Base-by-base conservation (phyloP, 1,140 invertebrate species). In the Drosophila melanogaster region DNA sequence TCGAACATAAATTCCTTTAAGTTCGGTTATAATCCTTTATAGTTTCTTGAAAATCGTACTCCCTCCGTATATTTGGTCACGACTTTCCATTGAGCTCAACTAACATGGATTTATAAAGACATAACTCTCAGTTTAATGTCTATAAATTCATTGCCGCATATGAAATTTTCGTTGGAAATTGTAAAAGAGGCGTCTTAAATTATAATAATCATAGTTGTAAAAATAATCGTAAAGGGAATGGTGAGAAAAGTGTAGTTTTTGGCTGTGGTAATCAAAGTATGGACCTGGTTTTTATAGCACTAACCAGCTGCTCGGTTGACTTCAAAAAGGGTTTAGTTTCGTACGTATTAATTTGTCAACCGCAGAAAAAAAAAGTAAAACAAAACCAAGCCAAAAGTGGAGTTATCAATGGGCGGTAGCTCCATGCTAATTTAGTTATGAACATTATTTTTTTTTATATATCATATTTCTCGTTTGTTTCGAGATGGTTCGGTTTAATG, bases 301-400 rank as follows among this genome's bases (percentile, higher is more conserved):
- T 77, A 47, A 77, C 61, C 77, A 85, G 35, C 19, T 60, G 56
- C 53, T 43, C 81, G 81, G 77, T 51, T n/a, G 33, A 86, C 78
- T 44, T 85, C 81, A 85, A 85, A 81, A 65, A 55, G 69, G 62
- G 26, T 55, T 51, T 35, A 81, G 77, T 73, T 67, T 65, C 79
- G 70, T 81, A 62, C 7, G 30, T 84, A 85, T 85, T 69, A 85
- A 85, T 85, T 86, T 85, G 77, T 85, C 77, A 86, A 81, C 58
- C 60, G 61, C 57, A 51, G 55, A 71, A 54, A 24, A 53, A 37
- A 56, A 26, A 24, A 17, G 22, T 38, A 12, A 26, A 2, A 22
- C 41, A 47, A 56, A 12, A 14, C 14, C n/a, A 40, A 47, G 17
- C 15, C 14, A 56, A 33, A 8, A n/a, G 24, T 56, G 11, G 37